Evolutionary conservation across 1,140 invertebrate species (phyloP), one percentile per base, ranked within the genome.

Genomic region (Drosophila punjabiensis): DNA sequence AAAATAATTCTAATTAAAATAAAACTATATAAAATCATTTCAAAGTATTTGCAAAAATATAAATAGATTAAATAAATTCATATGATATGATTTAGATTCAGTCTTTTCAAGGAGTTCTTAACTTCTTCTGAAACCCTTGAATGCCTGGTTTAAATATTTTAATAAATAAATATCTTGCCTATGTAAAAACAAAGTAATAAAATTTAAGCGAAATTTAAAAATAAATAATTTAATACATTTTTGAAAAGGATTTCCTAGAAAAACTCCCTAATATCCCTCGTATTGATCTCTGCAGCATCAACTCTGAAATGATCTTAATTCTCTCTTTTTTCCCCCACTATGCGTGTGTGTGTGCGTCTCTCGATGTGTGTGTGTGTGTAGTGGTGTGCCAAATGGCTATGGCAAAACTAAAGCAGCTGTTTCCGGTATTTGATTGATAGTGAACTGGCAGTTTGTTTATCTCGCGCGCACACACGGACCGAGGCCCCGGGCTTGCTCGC

Each of bases 341-440:
- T 53, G 24, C 48, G 48, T 67, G 47, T 67, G 43, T 53, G 37
- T 43, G 37, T 79, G 45, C 53, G 58, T 60, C 5, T 59, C 24
- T 58, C 37, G 52, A 9, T 45, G 18, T 52, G 43, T 56, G 32
- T 47, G 41, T 67, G 59, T 45, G 35, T 82, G 65, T 87, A 45
- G 76, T 89, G 82, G 82, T 90, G 78, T 89, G 85, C 86, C 86
- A 86, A 89, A 89, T 89, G 85, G 82, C 86, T 86, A 81, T 83
- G 78, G 91, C 84, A 92, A 92, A 92, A 92, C 91, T 92, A 92
- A 92, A 92, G 91, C 91, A 92, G 91, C 91, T 92, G 91, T 92
- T 92, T 92, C 91, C 91, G 91, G 91, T 92, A 91, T 92, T 92
- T 92, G 91, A 92, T 92, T 92, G 91, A 92, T 92, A 92, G 91